Conservation (phyloP, 2,888 invertebrate genomes). For the Dasysyrphus albostriatus region DNA sequence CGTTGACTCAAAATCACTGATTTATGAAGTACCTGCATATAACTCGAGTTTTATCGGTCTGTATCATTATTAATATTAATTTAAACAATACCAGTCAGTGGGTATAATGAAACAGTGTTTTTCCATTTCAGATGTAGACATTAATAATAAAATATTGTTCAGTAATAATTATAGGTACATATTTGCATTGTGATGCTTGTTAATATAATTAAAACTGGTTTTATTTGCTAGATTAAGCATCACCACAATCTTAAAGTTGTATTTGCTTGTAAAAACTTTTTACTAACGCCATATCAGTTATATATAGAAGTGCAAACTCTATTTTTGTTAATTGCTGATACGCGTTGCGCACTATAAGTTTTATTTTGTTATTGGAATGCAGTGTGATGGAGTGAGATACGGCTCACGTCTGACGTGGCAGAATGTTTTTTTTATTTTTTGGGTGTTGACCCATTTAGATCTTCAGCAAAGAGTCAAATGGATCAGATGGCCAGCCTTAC, state of each 20-base stretch:
- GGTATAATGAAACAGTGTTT: constrained; percentile 5
- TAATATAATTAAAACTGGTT: constrained; percentile 11
- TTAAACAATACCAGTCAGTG: neutral
- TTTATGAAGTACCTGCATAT: neutral
- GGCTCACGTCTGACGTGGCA: too few relatives aligned
- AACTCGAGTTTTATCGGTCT: neutral
- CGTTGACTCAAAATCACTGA: neutral
- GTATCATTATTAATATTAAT: neutral
- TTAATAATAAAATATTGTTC: neutral
- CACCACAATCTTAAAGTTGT: neutral
- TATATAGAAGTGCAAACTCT: neutral
- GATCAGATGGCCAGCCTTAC: too few relatives aligned
- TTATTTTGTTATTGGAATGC: too few relatives aligned
- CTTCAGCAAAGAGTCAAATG: too few relatives aligned
- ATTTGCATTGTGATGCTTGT: constrained; percentile 6
- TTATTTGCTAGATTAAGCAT: constrained; percentile 5
- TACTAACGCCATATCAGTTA: neutral
- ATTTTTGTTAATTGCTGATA: neutral
- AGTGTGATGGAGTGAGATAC: too few relatives aligned
- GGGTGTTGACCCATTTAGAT: too few relatives aligned
- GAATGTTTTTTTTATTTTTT: too few relatives aligned
- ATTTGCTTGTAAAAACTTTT: constrained; percentile 6
- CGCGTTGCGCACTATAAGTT: neutral
- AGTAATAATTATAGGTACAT: constrained; percentile 3
- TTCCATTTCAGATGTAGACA: neutral